Percentiles rank a stretch among this genome's conserved stretches.
phyloP scores from a whole-genome alignment of 2,797 vertebrate genomes.

The Pterois miles region DNA sequence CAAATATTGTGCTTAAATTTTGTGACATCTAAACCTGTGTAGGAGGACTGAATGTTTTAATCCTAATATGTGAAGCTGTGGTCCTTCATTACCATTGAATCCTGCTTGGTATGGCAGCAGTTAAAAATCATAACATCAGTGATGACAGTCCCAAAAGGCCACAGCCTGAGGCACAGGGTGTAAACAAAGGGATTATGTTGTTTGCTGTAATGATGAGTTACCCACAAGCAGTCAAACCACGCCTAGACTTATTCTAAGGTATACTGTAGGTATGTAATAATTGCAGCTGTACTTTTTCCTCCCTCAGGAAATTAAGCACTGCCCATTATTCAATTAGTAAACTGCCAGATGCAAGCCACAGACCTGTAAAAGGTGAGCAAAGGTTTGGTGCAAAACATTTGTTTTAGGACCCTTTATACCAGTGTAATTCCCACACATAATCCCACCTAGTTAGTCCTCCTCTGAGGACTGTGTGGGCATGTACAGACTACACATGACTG shows the following conservation, averaged over 20 bases:
- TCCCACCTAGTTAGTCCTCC: not conserved
- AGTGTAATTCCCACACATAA: not conserved
- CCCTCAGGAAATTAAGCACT: not conserved
- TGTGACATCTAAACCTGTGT: not conserved
- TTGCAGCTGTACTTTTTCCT: not conserved
- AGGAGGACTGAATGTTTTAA: not conserved
- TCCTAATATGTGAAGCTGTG: too few relatives aligned
- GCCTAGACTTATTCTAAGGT: constrained; percentile 11
- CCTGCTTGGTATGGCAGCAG: not conserved
- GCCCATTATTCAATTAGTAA: not conserved
- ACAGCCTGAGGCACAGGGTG: not conserved
- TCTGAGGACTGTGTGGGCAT: not conserved
- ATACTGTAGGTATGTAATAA: not conserved
- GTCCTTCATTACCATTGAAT: not conserved
- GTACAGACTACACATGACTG: not conserved
- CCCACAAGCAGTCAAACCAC: constrained; percentile 26
- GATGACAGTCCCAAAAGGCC: constrained; percentile 22
- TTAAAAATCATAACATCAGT: constrained; percentile 3
- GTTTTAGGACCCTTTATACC: not conserved
- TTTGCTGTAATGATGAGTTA: constrained; percentile 20
- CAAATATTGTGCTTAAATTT: not conserved
- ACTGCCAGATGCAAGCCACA: not conserved
- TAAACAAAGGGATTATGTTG: constrained; percentile 35
- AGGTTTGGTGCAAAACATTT: not conserved
- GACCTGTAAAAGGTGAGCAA: not conserved